Percentiles rank a stretch among this genome's conserved stretches.
Evolutionary conservation across 53 echinoderm and acorn worm species (phyloP).

Genomic region (Luidia sarsii): DNA sequence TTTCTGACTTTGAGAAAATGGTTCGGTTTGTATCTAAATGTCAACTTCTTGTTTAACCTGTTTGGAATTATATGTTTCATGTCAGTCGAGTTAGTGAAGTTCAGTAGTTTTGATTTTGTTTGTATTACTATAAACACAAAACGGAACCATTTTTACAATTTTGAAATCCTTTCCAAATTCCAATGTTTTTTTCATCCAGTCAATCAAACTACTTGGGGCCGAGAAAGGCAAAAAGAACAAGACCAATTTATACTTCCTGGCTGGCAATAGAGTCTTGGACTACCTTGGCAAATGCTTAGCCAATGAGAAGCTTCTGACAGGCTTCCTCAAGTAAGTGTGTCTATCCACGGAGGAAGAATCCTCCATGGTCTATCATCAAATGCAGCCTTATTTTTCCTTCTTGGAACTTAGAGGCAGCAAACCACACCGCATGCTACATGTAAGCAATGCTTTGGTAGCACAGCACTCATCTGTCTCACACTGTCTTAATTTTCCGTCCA

Average conservation of each 20-base stretch:
- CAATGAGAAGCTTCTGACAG: constrained; percentile 81
- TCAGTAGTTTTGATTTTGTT: no score
- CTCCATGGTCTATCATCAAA: no score
- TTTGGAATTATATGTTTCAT: no score
- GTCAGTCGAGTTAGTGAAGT: no score
- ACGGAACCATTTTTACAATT: background rate
- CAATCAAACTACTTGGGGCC: constrained; percentile 79
- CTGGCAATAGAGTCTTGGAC: constrained; percentile 83
- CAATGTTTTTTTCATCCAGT: constrained; percentile 40
- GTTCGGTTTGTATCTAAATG: no score
- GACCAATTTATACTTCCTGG: constrained; percentile 78
- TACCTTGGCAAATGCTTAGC: constrained; percentile 75
- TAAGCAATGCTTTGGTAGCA: no score
- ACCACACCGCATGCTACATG: background rate
- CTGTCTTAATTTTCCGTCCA: no score
- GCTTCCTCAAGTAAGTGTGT: constrained; percentile 73
- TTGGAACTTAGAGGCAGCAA: background rate
- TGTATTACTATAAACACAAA: no score
- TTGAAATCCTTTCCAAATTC: background rate
- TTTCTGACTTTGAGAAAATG: no score
- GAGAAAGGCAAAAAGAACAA: constrained; percentile 95
- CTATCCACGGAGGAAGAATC: background rate
- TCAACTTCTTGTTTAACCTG: no score
- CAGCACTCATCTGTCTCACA: no score
- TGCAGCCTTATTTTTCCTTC: no score